Evolutionary conservation across 1,140 invertebrate genomes (phyloP), one percentile per base, ranked within the genome.

Genomic region (Pogonognathellus flavescens): DNA sequence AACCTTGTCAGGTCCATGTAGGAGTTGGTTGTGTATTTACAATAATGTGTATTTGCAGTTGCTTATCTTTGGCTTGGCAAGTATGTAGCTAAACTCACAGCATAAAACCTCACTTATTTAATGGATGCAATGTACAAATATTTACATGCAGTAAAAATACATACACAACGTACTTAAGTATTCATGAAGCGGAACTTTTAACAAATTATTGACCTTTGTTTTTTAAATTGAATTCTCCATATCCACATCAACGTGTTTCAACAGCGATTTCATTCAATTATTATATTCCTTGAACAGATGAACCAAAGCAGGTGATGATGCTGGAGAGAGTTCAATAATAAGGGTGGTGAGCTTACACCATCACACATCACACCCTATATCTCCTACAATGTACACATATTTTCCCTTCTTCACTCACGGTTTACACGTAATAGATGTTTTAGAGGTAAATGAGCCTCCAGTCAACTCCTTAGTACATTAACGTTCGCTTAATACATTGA

Each of bases 181-280:
- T 4, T 3, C 20, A 66, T 31, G 14, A 66, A 22, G 62, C 62
- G 62, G 62, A 66, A 66, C 62, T 66, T 66, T 66, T 66, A 25
- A 66, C 22, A 25, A 25, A 20, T 66, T 66, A 25, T 66, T 66
- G 62, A 66, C 62, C 62, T 66, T 66, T 66, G 59, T 7, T 4
- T 60, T 11, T 20, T 31, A 20, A 25, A 14, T 13, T 31, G 22
- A 25, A 20, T 11, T 25, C 14, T 66, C 10, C 22, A 25, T 66
- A 66, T 66, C 62, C 22, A 41, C 31, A 31, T 66, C 22, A 13
- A 66, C 62, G 62, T 13, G 25, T 66, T 25, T 66, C 11, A 22
- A 22, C 18, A 66, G 60, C 10, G 20, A 25, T 31, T 66, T 66
- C 62, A 66, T 66, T 66, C 22, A 66, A 66, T 66, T 66, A 31